Evolutionary conservation across 2,113 vertebrate genomes (phyloP).

Genomic region (Hemichromis elongatus): DNA sequence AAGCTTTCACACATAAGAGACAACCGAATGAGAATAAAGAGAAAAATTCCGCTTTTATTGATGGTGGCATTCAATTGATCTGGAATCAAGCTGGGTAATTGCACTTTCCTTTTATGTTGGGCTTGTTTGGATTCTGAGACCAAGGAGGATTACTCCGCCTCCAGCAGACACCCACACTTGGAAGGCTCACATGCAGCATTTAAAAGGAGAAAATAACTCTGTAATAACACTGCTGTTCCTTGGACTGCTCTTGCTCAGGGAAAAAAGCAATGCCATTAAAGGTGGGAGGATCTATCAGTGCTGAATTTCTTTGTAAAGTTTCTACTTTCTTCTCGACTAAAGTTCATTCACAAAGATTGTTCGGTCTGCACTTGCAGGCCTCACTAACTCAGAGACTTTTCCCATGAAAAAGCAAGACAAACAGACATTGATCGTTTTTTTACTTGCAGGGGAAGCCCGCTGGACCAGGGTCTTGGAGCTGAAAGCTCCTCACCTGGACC

Average conservation of each 20-base stretch:
- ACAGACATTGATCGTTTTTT: too few species aligned
- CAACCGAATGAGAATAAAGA: neutral
- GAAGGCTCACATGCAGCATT: constrained; percentile 8
- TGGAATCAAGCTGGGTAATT: constrained; percentile 44
- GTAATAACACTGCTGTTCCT: constrained; percentile 1
- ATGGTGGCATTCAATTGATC: constrained; percentile 41
- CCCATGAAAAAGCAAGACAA: too few species aligned
- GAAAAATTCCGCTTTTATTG: constrained; percentile 10
- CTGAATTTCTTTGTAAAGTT: neutral
- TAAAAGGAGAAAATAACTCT: constrained; percentile 5
- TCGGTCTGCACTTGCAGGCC: too few species aligned
- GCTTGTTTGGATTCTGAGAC: constrained; percentile 39
- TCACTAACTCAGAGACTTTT: too few species aligned
- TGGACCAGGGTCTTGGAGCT: too few species aligned
- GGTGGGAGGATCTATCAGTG: neutral
- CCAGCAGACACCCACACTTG: constrained; percentile 48
- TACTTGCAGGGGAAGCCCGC: too few species aligned
- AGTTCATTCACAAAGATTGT: neutral
- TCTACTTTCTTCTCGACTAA: neutral
- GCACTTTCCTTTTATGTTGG: constrained; percentile 57
- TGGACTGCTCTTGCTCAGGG: neutral
- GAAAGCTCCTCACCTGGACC: too few species aligned
- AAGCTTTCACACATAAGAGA: neutral
- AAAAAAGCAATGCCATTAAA: neutral
- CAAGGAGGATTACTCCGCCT: constrained; percentile 51